These are phyloP conservation scores for Amphipoea lucens DNA, from an alignment of 2,888 invertebrate species.

Conservation along the genomic window DNA sequence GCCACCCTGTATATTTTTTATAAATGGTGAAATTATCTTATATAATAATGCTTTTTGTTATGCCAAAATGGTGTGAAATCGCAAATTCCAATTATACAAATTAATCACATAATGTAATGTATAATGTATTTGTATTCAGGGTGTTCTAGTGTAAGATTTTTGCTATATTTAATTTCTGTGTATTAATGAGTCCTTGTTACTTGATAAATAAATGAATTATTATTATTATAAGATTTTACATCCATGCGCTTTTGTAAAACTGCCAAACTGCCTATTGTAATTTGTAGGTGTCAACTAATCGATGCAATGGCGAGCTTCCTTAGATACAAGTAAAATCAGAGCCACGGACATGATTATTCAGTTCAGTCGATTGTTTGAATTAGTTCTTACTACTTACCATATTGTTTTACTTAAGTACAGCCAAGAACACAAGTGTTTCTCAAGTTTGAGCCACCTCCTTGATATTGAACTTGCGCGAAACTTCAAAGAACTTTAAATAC, in stretches of 20 bases:
- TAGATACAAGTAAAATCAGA: background rate
- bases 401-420: conserved; percentile 31
- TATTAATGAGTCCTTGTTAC: no score
- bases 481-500: conserved; percentile 12
- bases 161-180: no score
- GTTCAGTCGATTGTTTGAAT: conserved; percentile 3
- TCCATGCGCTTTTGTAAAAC: background rate
- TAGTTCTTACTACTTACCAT: conserved; percentile 9
- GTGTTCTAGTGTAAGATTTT: no score
- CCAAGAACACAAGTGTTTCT: conserved; percentile 27
- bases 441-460: conserved; percentile 23
- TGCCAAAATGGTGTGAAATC: no score
- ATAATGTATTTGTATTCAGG: no score
- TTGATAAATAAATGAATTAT: no score
- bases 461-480: conserved; percentile 26
- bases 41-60: background rate
- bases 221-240: background rate
- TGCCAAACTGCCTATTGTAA: no score
- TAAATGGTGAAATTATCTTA: background rate
- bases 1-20: no score
- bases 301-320: no score
- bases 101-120: background rate
- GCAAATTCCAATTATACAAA: background rate
- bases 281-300: no score
- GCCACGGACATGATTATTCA: background rate